A percentile compares a stretch with the other conserved stretches of the same genome.
These are phyloP conservation scores for Stenodera caucasica DNA, from an alignment of 2,888 invertebrate species.

Conservation along the genomic window DNA sequence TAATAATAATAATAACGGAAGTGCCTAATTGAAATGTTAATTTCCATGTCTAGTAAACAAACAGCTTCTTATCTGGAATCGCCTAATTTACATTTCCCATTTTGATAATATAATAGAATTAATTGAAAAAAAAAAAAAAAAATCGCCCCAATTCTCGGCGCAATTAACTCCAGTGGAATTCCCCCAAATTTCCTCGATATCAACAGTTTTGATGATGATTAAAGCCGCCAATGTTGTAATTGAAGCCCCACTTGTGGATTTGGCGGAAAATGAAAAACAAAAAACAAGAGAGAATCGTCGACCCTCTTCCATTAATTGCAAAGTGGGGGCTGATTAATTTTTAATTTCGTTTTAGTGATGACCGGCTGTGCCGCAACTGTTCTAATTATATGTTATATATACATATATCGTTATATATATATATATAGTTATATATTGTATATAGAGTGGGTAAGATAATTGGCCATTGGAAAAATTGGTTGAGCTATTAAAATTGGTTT, in stretches of 20 bases:
- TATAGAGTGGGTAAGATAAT: constrained; percentile 37
- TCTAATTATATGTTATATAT: constrained; percentile 50
- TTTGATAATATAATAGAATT: constrained; percentile 36
- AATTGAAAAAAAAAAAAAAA: constrained; percentile 30
- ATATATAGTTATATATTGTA: too few relatives aligned
- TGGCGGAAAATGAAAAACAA: not conserved
- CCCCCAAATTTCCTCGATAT: constrained; percentile 5
- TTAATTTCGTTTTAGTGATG: constrained; percentile 49
- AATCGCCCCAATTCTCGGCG: too few relatives aligned
- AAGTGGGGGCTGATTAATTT: constrained; percentile 50
- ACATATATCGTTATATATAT: too few relatives aligned
- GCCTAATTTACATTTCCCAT: constrained; percentile 32
- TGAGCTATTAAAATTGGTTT: constrained; percentile 41
- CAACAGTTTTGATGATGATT: constrained; percentile 42
- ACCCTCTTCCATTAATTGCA: constrained; percentile 38
- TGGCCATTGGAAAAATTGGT: constrained; percentile 42
- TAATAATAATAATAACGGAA: too few relatives aligned
- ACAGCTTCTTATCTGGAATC: constrained; percentile 29
- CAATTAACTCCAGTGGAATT: not conserved
- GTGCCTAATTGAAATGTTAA: not conserved
- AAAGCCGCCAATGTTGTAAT: constrained; percentile 41
- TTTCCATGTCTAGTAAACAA: not conserved
- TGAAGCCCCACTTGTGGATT: constrained; percentile 21
- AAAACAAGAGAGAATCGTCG: not conserved
- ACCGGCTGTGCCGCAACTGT: constrained; percentile 50